Evolutionary conservation across 1,140 invertebrate genomes (phyloP), one percentile per base, ranked within the genome.

Genomic region (Agrypnia vestita): DNA sequence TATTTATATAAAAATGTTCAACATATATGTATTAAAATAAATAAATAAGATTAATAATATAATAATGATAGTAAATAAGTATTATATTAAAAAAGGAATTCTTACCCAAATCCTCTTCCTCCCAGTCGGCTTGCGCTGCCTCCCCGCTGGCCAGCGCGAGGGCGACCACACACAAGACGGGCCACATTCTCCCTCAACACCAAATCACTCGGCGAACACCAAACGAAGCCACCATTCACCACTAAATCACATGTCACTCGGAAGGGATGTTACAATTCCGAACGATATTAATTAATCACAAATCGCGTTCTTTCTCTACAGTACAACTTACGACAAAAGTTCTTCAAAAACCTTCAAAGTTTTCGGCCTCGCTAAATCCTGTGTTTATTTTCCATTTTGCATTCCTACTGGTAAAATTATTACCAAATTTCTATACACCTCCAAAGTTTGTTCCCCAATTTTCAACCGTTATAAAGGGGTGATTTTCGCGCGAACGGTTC

Each of bases 101-200:
- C 78, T 80, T 73, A 83, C 82, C 82, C 76, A 79, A 49, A 61
- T 83, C 82, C 62, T 80, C 82, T 1, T 80, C 76, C 44, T 83
- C 78, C 82, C 82, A 83, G 43, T 83, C 82, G 13, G 78, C 79
- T 44, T 80, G 76, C 46, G 79, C 79, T 0, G 61, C 55, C 11
- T 15, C 72, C 7, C 35, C 55, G 25, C 51, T 56, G 15, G 61
- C 19, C 46, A 82, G 64, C 56, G 72, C 59, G 19, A 78, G 13
- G 17, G 75, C 69, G n/a, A 72, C 67, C 11, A 56, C 17, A 25
- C 78, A 78, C 43, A 56, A 21, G 15, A 49, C 76, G 51, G 76
- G 44, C 78, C 55, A 79, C 67, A 71, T 73, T 43, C 46, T 10
- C 13, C 51, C 56, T 49, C 9, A 46, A 21, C 67, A 73, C 71